These are phyloP conservation scores for Tinea trinotella DNA, from an alignment of 2,888 invertebrate genomes.

Conservation along the genomic window DNA sequence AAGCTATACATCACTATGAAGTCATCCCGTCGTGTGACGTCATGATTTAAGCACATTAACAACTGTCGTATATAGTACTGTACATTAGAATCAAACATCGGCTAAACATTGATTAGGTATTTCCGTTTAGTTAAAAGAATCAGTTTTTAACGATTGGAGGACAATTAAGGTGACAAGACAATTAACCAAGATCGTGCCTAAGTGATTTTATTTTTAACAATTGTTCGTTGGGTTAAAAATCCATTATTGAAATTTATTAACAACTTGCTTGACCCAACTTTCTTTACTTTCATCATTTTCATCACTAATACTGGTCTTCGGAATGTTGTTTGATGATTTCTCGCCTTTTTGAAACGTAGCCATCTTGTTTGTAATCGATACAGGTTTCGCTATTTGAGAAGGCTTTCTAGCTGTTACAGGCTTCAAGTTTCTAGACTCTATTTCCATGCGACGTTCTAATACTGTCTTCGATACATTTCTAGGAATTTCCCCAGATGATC, in stretches of 20 bases:
- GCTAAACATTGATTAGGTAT: too few relatives aligned
- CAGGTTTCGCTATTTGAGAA: constrained; percentile 41
- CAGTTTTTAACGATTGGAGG: too few relatives aligned
- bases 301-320: constrained; percentile 33
- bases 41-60: too few relatives aligned
- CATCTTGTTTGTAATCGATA: constrained; percentile 52
- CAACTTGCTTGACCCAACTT: constrained; percentile 82
- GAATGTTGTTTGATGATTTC: constrained; percentile 31
- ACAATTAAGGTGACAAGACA: too few relatives aligned
- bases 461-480: constrained; percentile 58
- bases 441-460: constrained; percentile 58
- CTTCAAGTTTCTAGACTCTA: constrained; percentile 46
- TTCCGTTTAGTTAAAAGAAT: too few relatives aligned
- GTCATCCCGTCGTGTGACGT: too few relatives aligned
- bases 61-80: too few relatives aligned
- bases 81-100: too few relatives aligned
- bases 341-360: constrained; percentile 45
- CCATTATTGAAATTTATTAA: constrained; percentile 78
- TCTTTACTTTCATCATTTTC: constrained; percentile 53
- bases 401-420: constrained; percentile 38
- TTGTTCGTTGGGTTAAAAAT: too few relatives aligned
- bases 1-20: too few relatives aligned
- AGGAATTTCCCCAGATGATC: constrained; percentile 39
- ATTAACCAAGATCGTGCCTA: too few relatives aligned
- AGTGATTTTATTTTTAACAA: too few relatives aligned